phyloP scores from a whole-genome alignment of 2,113 vertebrate genomes.

The Eulemur rufifrons region DNA sequence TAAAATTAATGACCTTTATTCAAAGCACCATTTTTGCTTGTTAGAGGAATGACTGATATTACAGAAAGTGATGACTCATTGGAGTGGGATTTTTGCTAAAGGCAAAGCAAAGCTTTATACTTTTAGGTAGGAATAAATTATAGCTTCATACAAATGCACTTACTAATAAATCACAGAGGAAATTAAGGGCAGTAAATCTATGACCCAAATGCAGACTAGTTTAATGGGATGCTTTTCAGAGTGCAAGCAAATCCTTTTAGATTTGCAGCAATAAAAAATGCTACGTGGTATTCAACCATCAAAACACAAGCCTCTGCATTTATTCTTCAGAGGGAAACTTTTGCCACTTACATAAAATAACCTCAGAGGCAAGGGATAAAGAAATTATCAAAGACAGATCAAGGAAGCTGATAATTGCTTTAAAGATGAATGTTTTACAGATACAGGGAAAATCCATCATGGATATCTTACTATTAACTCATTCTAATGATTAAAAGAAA shows the following conservation, averaged over 20 bases:
- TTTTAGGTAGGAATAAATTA: constrained; percentile 44
- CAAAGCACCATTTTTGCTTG: neutral
- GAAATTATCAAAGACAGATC: constrained; percentile 2
- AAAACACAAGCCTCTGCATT: neutral
- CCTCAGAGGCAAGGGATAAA: neutral
- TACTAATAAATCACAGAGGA: constrained; percentile 60
- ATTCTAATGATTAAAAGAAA: constrained; percentile 17
- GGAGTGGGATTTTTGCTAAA: constrained; percentile 31
- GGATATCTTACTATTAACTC: neutral
- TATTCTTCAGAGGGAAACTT: constrained; percentile 16
- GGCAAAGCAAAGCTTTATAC: constrained; percentile 37
- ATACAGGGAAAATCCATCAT: neutral
- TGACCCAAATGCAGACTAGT: constrained; percentile 32
- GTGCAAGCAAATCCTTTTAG: constrained; percentile 38
- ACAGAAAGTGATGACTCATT: neutral
- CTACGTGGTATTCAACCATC: neutral
- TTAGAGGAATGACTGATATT: neutral
- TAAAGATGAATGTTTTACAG: constrained; percentile 15
- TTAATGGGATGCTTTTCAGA: constrained; percentile 43
- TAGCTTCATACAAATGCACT: constrained; percentile 46
- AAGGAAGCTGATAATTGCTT: neutral
- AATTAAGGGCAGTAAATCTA: constrained; percentile 63
- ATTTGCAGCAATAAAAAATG: constrained; percentile 42
- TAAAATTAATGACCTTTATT: constrained; percentile 28
- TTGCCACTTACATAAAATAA: constrained; percentile 9